Conservation (phyloP, 2,888 invertebrate genomes). For the Therioaphis trifolii region DNA sequence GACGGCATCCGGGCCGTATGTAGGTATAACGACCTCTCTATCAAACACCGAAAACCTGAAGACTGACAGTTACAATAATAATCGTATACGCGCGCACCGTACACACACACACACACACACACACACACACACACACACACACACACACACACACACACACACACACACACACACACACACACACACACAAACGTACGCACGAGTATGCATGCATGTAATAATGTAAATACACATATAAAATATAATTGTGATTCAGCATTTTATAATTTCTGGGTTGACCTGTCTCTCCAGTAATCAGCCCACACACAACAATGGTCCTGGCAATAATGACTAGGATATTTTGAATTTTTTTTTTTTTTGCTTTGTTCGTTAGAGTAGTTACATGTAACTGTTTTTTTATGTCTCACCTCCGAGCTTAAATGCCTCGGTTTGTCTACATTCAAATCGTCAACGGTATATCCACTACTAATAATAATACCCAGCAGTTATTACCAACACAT, state of each 20-base stretch:
- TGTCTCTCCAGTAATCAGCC: slow-evolving; percentile 58
- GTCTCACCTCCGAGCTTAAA: slow-evolving; percentile 28
- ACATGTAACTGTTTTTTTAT: not conserved
- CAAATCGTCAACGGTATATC: not conserved
- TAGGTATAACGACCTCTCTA: slow-evolving; percentile 60
- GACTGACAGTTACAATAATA: slow-evolving; percentile 59
- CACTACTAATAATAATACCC: no score
- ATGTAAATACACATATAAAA: slow-evolving; percentile 57
- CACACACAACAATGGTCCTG: slow-evolving; percentile 62
- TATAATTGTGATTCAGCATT: slow-evolving; percentile 61
- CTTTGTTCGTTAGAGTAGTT: not conserved
- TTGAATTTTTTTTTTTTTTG: slow-evolving; percentile 28
- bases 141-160: no score
- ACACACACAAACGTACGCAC: not conserved
- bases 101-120: no score
- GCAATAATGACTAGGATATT: slow-evolving; percentile 62
- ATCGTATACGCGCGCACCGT: slow-evolving; percentile 6
- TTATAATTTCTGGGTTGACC: slow-evolving; percentile 61
- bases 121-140: no score
- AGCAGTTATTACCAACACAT: not conserved
- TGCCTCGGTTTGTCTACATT: slow-evolving; percentile 26
- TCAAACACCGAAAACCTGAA: slow-evolving; percentile 48
- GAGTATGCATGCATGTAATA: slow-evolving; percentile 38
- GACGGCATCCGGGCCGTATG: slow-evolving; percentile 51
- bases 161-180: no score